Conservation (phyloP, 2,888 invertebrate genomes). For the Pyralis farinalis region DNA sequence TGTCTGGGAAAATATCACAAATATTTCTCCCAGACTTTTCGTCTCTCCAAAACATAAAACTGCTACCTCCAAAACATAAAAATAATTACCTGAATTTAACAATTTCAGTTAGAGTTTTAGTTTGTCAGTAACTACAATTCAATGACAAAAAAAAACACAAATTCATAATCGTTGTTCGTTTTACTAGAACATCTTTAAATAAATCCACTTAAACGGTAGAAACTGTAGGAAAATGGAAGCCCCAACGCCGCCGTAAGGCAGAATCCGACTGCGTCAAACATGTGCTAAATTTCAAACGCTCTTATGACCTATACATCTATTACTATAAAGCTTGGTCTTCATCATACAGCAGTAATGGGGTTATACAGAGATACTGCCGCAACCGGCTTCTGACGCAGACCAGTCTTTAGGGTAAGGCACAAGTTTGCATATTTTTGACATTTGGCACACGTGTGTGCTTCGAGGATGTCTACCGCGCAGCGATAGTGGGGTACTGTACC, state of each 20-base stretch:
- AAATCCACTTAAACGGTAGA: constrained; percentile 27
- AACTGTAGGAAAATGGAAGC: constrained; percentile 39
- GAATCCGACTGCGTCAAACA: constrained; percentile 24
- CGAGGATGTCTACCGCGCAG: constrained; percentile 64
- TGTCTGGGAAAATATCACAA: constrained; percentile 16
- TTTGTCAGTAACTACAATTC: constrained; percentile 32
- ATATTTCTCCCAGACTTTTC: constrained; percentile 9
- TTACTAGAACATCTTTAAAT: constrained; percentile 29
- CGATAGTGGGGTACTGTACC: constrained; percentile 81
- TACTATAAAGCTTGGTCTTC: neutral
- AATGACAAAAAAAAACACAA: constrained; percentile 28
- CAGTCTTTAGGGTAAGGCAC: neutral
- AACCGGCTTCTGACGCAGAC: neutral
- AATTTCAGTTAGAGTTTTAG: constrained; percentile 33
- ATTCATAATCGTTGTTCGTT: constrained; percentile 37
- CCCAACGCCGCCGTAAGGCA: constrained; percentile 39
- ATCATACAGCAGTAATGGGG: too few species aligned
- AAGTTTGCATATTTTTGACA: constrained; percentile 25
- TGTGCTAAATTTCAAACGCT: constrained; percentile 57
- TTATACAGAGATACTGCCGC: too few species aligned
- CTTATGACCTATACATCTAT: neutral
- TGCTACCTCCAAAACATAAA: too few species aligned
- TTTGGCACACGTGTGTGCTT: constrained; percentile 33
- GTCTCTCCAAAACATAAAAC: constrained; percentile 14
- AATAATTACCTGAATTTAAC: constrained; percentile 16